phyloP scores from a whole-genome alignment of 2,797 vertebrate genomes.

The Enteromius viviparus region DNA sequence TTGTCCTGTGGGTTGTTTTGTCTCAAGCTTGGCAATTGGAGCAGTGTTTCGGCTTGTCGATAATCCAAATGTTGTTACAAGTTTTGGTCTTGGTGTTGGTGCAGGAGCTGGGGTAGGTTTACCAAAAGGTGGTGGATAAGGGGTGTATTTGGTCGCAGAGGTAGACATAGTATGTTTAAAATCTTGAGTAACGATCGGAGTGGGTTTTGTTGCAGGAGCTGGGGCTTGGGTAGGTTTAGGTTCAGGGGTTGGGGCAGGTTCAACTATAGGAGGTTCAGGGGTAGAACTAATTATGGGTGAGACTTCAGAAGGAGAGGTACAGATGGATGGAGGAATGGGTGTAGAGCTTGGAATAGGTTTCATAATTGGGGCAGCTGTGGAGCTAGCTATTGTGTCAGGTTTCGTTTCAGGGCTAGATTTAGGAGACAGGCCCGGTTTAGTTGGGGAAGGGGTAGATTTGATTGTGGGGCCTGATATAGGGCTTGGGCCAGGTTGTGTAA shows the following conservation, averaged over 20 bases:
- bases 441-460: background rate
- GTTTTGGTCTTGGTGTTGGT: conserved; percentile 54
- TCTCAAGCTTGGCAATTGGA: conserved; percentile 54
- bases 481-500: conserved; percentile 55
- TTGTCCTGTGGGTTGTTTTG: conserved; percentile 46
- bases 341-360: background rate
- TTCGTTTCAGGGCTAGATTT: conserved; percentile 52
- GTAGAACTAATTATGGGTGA: conserved; percentile 58
- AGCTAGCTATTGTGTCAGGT: conserved; percentile 23
- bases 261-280: conserved; percentile 20
- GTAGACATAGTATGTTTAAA: conserved; percentile 8
- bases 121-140: conserved; percentile 21
- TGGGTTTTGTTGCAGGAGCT: conserved; percentile 20
- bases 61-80: conserved; percentile 61
- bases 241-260: background rate
- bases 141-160: conserved; percentile 14
- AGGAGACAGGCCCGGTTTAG: conserved; percentile 47
- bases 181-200: background rate
- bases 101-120: conserved; percentile 23
- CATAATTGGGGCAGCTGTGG: conserved; percentile 8
- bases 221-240: conserved; percentile 10
- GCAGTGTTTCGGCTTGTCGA: conserved; percentile 60
- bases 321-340: background rate
- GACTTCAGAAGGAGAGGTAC: conserved; percentile 46
- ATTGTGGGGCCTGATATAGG: conserved; percentile 52